A percentile compares a stretch with the other conserved stretches of the same genome.
phyloP scores from a whole-genome alignment of 2,888 invertebrate genomes.

The Stenodera caucasica region DNA sequence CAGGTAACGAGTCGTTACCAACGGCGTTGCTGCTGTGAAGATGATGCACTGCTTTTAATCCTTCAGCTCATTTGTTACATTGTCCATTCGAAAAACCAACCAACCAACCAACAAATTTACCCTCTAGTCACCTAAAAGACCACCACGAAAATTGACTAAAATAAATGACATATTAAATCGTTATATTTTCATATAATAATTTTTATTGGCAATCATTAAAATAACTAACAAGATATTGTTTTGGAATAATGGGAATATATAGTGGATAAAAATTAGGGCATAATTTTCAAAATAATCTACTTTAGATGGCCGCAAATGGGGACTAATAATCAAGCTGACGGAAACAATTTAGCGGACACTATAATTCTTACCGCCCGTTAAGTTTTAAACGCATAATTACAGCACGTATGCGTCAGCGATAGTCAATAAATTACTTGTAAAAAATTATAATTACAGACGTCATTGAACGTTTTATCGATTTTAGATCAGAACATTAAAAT shows the following conservation, averaged over 20 bases:
- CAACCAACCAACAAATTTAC: background rate
- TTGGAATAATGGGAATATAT: background rate
- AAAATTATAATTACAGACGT: conserved; percentile 19
- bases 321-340: conserved; percentile 24
- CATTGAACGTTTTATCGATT: conserved; percentile 18
- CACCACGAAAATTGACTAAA: background rate
- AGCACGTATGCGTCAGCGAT: conserved; percentile 10
- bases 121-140: background rate
- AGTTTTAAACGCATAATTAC: conserved; percentile 25
- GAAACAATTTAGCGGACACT: conserved; percentile 17
- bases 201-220: background rate
- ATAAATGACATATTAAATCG: conserved; percentile 1
- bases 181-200: background rate
- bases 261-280: conserved; percentile 3
- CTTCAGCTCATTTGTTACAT: background rate
- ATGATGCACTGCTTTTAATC: conserved; percentile 18
- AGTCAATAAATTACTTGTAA: conserved; percentile 20
- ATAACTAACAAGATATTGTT: background rate
- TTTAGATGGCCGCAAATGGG: conserved; percentile 15
- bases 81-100: background rate
- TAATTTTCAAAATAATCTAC: conserved; percentile 19
- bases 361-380: conserved; percentile 23
- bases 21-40: conserved; percentile 21
- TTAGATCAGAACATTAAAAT: conserved; percentile 8
- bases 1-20: conserved; percentile 26